Evolutionary conservation across 2,113 vertebrate genomes (phyloP).

Genomic region (Limnothrissa miodon): DNA sequence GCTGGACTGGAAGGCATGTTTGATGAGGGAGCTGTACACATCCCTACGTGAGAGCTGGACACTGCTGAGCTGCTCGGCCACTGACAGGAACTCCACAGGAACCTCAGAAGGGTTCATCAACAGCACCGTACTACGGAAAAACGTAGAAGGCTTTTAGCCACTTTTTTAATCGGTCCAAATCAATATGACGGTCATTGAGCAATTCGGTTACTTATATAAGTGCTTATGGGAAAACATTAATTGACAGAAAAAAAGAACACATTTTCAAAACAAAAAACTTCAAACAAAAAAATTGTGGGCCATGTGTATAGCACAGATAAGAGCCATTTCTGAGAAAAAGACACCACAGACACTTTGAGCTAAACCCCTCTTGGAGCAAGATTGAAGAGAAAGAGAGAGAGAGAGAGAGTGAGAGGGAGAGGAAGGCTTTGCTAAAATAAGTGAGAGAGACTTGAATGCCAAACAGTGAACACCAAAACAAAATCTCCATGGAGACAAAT

Average conservation of each 20-base stretch:
- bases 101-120: conserved; percentile 86
- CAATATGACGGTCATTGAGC: not conserved
- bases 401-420: not conserved
- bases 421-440: not conserved
- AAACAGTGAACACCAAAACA: not conserved
- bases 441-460: not conserved
- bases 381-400: not conserved
- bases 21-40: conserved; percentile 75
- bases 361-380: not conserved
- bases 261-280: too few species aligned
- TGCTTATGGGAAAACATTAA: too few species aligned
- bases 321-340: not conserved
- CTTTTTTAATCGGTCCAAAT: not conserved
- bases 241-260: too few species aligned
- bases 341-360: not conserved
- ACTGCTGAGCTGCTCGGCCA: conserved; percentile 79
- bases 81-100: conserved; percentile 80
- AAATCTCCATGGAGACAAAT: not conserved
- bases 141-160: not conserved
- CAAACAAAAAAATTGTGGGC: not conserved
- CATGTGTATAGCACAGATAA: not conserved
- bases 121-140: conserved; percentile 80
- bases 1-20: conserved; percentile 87
- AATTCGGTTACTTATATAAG: not conserved
- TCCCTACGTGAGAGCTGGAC: conserved; percentile 63